Percentiles rank a stretch among this genome's conserved stretches.
Evolutionary conservation across 2,888 invertebrate genomes (phyloP).

Genomic region (Cryptocephalus primarius): DNA sequence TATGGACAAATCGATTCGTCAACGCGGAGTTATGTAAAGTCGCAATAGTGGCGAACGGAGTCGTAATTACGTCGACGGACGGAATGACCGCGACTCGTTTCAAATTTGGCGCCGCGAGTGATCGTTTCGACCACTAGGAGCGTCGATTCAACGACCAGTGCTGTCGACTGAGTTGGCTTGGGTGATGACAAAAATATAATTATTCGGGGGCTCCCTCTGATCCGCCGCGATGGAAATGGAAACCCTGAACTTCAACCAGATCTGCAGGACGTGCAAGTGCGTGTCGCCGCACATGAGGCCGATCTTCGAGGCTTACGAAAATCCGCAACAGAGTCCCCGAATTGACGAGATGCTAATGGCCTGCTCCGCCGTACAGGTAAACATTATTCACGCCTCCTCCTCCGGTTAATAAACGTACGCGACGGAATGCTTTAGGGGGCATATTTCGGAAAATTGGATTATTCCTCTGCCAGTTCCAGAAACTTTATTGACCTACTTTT

Average conservation of each 20-base stretch:
- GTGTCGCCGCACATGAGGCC: slow-evolving; percentile 30
- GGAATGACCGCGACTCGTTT: not conserved
- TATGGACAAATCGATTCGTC: too few species aligned
- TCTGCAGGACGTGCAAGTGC: slow-evolving; percentile 35
- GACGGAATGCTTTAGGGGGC: not conserved
- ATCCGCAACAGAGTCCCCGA: slow-evolving; percentile 31
- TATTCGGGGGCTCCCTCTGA: slow-evolving; percentile 1
- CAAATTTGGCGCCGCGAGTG: not conserved
- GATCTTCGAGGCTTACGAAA: slow-evolving; percentile 29
- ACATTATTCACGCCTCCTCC: slow-evolving; percentile 7
- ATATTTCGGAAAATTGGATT: too few species aligned
- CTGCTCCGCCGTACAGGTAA: slow-evolving; percentile 37
- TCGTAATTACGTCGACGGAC: too few species aligned
- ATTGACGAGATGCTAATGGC: slow-evolving; percentile 41
- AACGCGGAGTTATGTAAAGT: too few species aligned
- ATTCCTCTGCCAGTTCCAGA: too few species aligned
- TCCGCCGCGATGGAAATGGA: slow-evolving; percentile 24
- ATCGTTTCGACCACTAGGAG: not conserved
- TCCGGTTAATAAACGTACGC: not conserved
- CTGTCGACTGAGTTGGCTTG: slow-evolving; percentile 33
- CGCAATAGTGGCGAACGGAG: too few species aligned
- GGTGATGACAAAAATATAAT: slow-evolving; percentile 21
- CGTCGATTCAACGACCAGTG: slow-evolving; percentile 22
- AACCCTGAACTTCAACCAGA: slow-evolving; percentile 28
- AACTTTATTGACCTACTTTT: too few species aligned